Evolutionary conservation across 2,888 invertebrate species (phyloP).

Genomic region (Schrankia costaestrigalis): DNA sequence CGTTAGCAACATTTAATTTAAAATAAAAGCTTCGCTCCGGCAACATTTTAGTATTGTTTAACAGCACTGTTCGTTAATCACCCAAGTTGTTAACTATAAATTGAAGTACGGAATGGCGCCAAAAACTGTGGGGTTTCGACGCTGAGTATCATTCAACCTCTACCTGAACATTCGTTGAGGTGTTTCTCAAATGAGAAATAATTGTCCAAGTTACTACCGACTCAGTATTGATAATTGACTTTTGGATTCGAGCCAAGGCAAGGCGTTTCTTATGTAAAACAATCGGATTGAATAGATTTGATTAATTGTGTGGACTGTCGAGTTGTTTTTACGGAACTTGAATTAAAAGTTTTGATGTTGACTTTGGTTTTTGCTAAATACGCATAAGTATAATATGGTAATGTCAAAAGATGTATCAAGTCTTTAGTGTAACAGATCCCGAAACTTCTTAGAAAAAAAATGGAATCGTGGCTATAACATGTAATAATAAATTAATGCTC

Average conservation of each 20-base stretch:
- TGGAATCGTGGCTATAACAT: no score
- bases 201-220: conserved; percentile 57
- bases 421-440: no score
- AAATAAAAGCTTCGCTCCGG: no score
- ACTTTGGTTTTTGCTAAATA: no score
- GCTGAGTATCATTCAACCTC: conserved; percentile 61
- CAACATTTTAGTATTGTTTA: neutral
- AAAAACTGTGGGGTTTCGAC: conserved; percentile 52
- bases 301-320: conserved; percentile 11
- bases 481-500: no score
- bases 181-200: conserved; percentile 68
- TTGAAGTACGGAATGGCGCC: conserved; percentile 55
- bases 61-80: conserved; percentile 37
- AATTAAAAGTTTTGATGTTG: no score
- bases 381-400: no score
- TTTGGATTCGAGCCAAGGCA: conserved; percentile 64
- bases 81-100: conserved; percentile 48
- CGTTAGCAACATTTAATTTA: no score
- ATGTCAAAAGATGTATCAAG: no score
- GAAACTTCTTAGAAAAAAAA: no score
- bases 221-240: conserved; percentile 67
- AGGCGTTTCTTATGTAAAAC: conserved; percentile 15
- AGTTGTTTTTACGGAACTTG: no score
- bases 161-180: conserved; percentile 63
- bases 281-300: conserved; percentile 12